phyloP scores from a whole-genome alignment of 2,113 vertebrate species.

The Zosterops pallidus region DNA sequence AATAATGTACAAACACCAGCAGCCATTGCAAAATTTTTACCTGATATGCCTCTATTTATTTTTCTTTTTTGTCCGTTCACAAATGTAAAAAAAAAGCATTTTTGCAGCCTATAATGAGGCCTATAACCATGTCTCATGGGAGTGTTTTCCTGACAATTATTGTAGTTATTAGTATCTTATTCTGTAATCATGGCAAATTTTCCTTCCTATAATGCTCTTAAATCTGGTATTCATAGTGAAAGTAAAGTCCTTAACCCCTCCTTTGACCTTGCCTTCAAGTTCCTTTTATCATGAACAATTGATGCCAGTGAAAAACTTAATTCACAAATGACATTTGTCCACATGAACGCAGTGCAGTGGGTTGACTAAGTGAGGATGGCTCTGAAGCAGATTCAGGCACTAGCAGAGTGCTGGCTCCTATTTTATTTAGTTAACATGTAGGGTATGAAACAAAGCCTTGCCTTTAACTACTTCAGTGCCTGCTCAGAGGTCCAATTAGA shows the following conservation, averaged over 20 bases:
- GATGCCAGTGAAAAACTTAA: background rate
- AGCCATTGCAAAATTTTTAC: background rate
- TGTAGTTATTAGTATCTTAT: background rate
- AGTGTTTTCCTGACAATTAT: background rate
- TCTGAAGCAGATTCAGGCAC: background rate
- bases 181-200: background rate
- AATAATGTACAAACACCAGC: background rate
- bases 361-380: background rate
- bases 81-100: background rate
- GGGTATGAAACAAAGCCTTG: background rate
- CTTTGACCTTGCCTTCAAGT: background rate
- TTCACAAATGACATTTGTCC: background rate
- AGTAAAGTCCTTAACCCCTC: background rate
- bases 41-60: background rate
- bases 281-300: background rate
- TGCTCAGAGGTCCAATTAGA: background rate
- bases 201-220: background rate
- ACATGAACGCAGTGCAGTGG: background rate
- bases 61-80: background rate
- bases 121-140: background rate
- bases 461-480: background rate
- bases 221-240: background rate
- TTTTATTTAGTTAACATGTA: background rate
- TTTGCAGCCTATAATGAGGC: background rate
- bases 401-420: background rate